Conservation (phyloP, 1,140 invertebrate genomes). For the Drosophila repleta region DNA sequence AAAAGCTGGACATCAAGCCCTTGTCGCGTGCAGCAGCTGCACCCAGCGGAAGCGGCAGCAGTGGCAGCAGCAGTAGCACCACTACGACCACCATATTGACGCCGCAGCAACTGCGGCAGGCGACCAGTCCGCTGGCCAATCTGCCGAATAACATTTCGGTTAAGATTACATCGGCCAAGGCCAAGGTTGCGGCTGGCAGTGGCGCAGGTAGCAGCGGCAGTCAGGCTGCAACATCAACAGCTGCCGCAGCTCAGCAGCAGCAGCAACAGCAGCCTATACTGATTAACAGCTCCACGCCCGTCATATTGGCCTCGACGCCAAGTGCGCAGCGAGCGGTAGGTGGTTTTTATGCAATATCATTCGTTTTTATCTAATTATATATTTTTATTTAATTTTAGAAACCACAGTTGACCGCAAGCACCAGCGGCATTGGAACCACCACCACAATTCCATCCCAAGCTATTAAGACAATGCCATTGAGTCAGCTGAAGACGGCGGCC, state of each 20-base stretch:
- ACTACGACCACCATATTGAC: conserved; percentile 61
- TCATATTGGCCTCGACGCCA: conserved; percentile 76
- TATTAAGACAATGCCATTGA: conserved; percentile 81
- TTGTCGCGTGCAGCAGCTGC: conserved; percentile 49
- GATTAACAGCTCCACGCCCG: conserved; percentile 79
- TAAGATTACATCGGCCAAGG: conserved; percentile 78
- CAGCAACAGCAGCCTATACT: conserved; percentile 76
- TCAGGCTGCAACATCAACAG: conserved; percentile 35
- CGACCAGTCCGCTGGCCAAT: conserved; percentile 73
- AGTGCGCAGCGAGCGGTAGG: conserved; percentile 69
- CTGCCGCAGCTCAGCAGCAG: conserved; percentile 59
- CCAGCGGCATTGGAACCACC: conserved; percentile 50
- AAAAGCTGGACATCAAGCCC: conserved; percentile 79
- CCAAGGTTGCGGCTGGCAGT: conserved; percentile 50
- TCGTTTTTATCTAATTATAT: neutral
- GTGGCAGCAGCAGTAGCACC: conserved; percentile 27
- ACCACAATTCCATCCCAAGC: conserved; percentile 75
- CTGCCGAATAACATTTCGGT: conserved; percentile 81
- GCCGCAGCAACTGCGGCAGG: conserved; percentile 67
- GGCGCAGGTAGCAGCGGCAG: conserved; percentile 41
- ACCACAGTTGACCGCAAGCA: conserved; percentile 54
- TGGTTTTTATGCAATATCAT: neutral
- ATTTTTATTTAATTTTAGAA: conserved; percentile 46
- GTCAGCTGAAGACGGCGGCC: conserved; percentile 75
- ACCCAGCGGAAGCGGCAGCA: conserved; percentile 29